Conservation (phyloP, 2,113 vertebrate species). For the Heterochromis multidens region DNA sequence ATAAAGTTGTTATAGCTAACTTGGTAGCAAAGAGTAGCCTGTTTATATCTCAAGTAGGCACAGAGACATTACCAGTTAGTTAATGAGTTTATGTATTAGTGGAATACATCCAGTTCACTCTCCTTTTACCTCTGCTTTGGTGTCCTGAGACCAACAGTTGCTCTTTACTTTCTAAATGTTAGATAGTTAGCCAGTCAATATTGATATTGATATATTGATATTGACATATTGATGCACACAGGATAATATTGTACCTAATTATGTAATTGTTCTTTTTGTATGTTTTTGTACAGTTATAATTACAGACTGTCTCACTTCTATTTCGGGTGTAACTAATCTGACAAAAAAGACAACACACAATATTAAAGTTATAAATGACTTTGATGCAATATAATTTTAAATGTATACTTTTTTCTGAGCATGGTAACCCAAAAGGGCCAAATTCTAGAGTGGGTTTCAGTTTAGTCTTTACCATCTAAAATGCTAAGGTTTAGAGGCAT, state of each 20-base stretch:
- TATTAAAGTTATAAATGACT: background rate
- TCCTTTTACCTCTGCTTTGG: background rate
- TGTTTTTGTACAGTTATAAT: background rate
- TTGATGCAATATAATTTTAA: background rate
- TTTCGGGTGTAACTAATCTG: background rate
- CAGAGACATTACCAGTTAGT: background rate
- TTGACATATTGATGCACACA: background rate
- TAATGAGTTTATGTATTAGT: background rate
- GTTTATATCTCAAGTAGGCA: background rate
- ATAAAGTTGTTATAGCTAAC: background rate
- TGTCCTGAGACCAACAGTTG: background rate
- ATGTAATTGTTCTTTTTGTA: background rate
- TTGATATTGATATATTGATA: background rate
- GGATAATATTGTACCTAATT: rapidly evolving
- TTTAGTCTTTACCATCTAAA: background rate
- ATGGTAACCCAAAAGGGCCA: rapidly evolving
- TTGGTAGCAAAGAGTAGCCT: background rate
- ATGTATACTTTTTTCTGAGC: background rate
- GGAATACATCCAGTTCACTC: background rate
- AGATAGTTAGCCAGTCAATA: background rate
- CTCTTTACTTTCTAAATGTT: background rate
- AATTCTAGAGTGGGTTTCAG: background rate
- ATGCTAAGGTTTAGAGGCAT: background rate
- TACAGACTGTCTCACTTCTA: rapidly evolving
- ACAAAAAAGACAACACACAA: too few relatives aligned